Evolutionary conservation across 2,888 invertebrate genomes (phyloP), one percentile per base, ranked within the genome.

Genomic region (Epiperipatus broadwayi): DNA sequence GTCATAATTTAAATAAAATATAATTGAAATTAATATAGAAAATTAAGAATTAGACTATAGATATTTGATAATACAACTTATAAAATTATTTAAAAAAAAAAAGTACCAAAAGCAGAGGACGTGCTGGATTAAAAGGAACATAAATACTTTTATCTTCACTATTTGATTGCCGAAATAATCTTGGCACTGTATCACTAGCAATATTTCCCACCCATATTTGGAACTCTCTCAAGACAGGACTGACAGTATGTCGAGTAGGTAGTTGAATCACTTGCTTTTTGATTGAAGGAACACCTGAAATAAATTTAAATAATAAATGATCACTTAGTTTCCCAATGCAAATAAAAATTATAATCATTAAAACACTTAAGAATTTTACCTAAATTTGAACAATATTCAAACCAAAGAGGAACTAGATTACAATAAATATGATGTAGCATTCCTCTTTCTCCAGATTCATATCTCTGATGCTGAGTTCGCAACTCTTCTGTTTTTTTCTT

Each of bases 351-450:
- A 7, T 12, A 12, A 15, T 39, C 8, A 32, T n/a, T 30, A 2
- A 35, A 33, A 34, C 3, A 8, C 12, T 7, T 21, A 21, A 14
- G 4, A 20, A n/a, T 14, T 45, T 40, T 41, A 58, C 58, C 54
- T 32, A 49, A 41, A 20, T 44, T 44, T 30, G 46, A 40, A 20
- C 70, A 73, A 53, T 67, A 71, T 40, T 69, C 64, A 41, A 73
- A 59, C 73, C 74, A 75, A 18, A 63, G 56, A 10, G 65, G 61
- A 45, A 73, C 52, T 4, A 64, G 59, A 10, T 56, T 59, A 21
- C 65, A 59, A 51, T 70, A 73, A 21, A 67, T 58, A 22, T 60
- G 56, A 36, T 66, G 65, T 25, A 75, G 55, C 31, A 55, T 56
- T 4, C 70, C 71, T 19, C 61, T 57, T 37, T 69, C 69, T 1